Conservation (phyloP, 2,113 vertebrate genomes). For the Odontophorus gujanensis region DNA sequence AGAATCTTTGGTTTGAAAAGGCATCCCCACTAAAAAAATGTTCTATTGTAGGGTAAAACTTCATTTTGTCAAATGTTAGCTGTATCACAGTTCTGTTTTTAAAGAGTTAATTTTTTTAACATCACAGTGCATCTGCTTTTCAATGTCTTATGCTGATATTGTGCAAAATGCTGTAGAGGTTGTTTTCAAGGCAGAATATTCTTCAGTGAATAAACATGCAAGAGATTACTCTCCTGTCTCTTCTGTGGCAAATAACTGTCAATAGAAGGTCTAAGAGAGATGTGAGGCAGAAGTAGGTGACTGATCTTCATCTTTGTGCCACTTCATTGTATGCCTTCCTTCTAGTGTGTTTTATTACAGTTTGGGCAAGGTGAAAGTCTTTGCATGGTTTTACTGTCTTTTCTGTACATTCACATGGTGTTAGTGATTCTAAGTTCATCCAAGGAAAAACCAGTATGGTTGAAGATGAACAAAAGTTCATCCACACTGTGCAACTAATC, state of each 20-base stretch:
- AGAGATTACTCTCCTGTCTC: neutral
- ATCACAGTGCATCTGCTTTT: neutral
- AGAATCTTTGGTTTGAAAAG: neutral
- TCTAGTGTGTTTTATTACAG: neutral
- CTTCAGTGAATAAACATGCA: neutral
- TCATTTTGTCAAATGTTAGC: neutral
- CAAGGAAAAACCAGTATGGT: neutral
- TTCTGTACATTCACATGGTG: neutral
- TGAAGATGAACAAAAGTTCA: neutral
- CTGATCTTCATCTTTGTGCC: accelerated
- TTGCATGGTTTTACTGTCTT: neutral
- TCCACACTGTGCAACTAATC: neutral
- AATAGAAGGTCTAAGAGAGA: neutral
- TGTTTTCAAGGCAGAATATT: neutral
- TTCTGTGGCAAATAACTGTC: neutral
- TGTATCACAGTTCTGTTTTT: neutral
- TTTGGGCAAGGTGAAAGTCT: neutral
- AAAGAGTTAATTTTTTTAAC: neutral
- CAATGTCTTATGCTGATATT: neutral
- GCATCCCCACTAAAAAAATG: neutral
- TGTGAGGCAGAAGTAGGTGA: neutral
- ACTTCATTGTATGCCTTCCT: neutral
- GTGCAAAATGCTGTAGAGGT: neutral
- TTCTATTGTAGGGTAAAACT: neutral
- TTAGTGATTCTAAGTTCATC: neutral